These are phyloP conservation scores for Papilio dardanus DNA, from an alignment of 1,140 invertebrate genomes.

Conservation along the genomic window DNA sequence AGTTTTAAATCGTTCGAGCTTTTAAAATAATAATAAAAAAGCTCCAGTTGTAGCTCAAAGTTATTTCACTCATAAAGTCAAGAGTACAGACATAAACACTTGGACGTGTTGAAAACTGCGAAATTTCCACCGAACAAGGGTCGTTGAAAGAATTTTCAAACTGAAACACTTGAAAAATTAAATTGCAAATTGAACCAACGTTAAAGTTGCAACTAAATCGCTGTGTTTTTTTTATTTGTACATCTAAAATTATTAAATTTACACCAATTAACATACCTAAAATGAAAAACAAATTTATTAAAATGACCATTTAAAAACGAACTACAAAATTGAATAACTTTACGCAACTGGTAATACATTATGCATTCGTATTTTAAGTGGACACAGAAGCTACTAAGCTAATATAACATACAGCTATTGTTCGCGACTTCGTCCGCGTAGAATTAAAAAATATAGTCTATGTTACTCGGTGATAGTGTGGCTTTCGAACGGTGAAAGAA, in stretches of 20 bases:
- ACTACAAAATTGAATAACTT: too few relatives aligned
- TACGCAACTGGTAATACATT: too few relatives aligned
- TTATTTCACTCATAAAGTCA: slow-evolving; percentile 33
- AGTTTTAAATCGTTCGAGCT: neutral
- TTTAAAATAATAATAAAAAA: slow-evolving; percentile 32
- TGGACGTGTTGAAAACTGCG: slow-evolving; percentile 37
- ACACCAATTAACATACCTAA: too few relatives aligned
- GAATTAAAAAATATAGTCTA: too few relatives aligned
- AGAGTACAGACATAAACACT: slow-evolving; percentile 37
- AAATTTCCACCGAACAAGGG: slow-evolving; percentile 34
- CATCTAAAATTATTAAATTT: neutral
- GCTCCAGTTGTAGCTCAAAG: slow-evolving; percentile 5
- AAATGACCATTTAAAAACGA: too few relatives aligned
- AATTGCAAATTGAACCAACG: slow-evolving; percentile 26
- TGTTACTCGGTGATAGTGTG: too few relatives aligned
- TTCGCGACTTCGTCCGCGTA: too few relatives aligned
- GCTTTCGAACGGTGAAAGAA: too few relatives aligned
- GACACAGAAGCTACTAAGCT: too few relatives aligned
- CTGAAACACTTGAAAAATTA: slow-evolving; percentile 29
- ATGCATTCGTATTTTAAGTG: too few relatives aligned
- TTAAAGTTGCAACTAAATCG: neutral
- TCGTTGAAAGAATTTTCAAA: slow-evolving; percentile 33
- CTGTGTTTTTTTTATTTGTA: neutral
- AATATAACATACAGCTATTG: too few relatives aligned
- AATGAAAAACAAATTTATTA: too few relatives aligned